Percentiles rank a stretch among this genome's conserved stretches.
Conservation (phyloP, 2,113 vertebrate species). For the Cryptomyrus ogoouensis region DNA sequence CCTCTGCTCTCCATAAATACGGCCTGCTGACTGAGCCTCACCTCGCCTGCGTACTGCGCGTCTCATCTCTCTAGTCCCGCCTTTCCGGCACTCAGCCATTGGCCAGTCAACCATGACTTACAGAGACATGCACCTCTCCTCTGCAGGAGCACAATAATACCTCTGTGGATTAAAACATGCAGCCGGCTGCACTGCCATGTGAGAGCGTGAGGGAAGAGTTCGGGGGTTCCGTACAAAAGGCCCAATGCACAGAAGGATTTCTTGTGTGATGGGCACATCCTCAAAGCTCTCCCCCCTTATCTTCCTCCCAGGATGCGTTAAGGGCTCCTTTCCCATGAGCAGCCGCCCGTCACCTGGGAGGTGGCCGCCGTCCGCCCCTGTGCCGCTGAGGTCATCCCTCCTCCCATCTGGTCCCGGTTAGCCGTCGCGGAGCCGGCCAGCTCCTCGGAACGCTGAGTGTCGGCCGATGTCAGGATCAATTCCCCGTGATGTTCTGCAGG, state of each 20-base stretch:
- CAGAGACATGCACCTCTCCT: background rate
- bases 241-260: background rate
- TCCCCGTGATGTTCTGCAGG: conserved; percentile 25
- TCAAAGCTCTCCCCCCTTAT: background rate
- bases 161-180: background rate
- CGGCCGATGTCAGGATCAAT: conserved; percentile 25
- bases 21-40: background rate
- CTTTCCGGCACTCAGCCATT: background rate
- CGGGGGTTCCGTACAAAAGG: background rate
- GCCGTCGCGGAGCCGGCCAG: conserved; percentile 19
- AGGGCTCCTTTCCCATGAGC: background rate
- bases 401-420: conserved; percentile 53
- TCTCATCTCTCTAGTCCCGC: background rate
- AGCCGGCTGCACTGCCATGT: background rate
- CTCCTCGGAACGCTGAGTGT: conserved; percentile 6
- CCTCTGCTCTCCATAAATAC: background rate
- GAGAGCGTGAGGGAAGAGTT: background rate
- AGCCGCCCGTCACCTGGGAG: background rate
- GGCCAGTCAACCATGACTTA: background rate
- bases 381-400: background rate
- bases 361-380: background rate
- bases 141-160: background rate
- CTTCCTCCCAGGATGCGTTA: background rate
- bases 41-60: background rate
- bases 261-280: background rate